Conservation (phyloP, 2,888 invertebrate genomes). For the Cryptophagus acutangulus region DNA sequence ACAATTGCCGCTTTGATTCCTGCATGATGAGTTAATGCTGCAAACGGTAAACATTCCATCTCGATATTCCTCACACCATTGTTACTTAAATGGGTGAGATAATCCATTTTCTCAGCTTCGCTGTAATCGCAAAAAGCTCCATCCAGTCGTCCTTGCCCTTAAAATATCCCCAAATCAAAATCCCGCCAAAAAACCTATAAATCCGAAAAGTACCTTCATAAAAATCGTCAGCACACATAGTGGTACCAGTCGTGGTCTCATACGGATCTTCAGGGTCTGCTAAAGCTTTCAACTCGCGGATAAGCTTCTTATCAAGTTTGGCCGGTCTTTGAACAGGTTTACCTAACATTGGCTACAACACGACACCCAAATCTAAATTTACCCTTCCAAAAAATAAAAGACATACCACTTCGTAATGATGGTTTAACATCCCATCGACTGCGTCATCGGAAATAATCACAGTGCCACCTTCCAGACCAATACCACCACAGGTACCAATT, state of each 20-base stretch:
- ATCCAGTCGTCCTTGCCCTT: slow-evolving; percentile 90
- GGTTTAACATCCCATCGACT: slow-evolving; percentile 79
- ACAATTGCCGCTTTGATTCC: slow-evolving; percentile 90
- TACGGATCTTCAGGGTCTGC: slow-evolving; percentile 76
- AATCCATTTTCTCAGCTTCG: slow-evolving; percentile 85
- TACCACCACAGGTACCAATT: slow-evolving; percentile 90
- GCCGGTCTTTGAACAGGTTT: slow-evolving; percentile 77
- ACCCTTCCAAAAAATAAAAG: not conserved
- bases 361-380: not conserved
- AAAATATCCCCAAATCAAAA: slow-evolving; percentile 11
- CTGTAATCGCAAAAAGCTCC: slow-evolving; percentile 95
- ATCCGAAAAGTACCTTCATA: slow-evolving; percentile 72
- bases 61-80: slow-evolving; percentile 91
- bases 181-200: not conserved
- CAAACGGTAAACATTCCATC: slow-evolving; percentile 93
- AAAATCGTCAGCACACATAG: slow-evolving; percentile 96
- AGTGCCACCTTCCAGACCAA: slow-evolving; percentile 89
- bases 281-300: slow-evolving; percentile 71
- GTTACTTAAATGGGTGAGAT: slow-evolving; percentile 68
- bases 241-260: slow-evolving; percentile 84
- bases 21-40: slow-evolving; percentile 89
- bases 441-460: slow-evolving; percentile 91
- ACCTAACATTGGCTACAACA: slow-evolving; percentile 74
- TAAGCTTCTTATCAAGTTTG: slow-evolving; percentile 74
- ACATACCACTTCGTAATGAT: slow-evolving; percentile 74